Percentiles rank a stretch among this genome's conserved stretches.
Conservation (phyloP, 2,888 invertebrate species). For the Leptura quadrifasciata region DNA sequence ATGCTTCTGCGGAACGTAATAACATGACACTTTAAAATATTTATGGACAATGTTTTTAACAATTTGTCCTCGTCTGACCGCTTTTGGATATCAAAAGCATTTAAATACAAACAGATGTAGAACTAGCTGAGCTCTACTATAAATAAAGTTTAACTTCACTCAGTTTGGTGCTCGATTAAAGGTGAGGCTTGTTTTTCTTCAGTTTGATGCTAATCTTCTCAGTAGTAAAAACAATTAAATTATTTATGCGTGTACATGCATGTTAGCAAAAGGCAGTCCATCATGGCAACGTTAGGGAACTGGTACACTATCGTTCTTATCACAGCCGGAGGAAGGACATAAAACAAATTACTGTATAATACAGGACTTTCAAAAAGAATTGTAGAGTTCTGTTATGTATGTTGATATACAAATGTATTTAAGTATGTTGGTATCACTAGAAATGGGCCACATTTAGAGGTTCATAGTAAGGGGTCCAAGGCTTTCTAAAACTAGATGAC, state of each 20-base stretch:
- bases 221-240: constrained; percentile 11
- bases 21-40: constrained; percentile 21
- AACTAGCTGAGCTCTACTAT: not conserved
- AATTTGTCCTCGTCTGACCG: constrained; percentile 20
- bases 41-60: constrained; percentile 23
- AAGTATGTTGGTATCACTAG: no score
- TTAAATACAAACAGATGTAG: constrained; percentile 15
- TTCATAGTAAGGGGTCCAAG: no score
- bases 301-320: no score
- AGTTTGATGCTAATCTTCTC: not conserved
- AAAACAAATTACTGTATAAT: no score
- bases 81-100: constrained; percentile 18
- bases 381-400: no score
- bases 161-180: not conserved
- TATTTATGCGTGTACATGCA: constrained; percentile 20
- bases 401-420: no score
- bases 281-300: no score
- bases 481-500: no score
- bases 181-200: not conserved
- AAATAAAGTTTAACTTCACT: not conserved
- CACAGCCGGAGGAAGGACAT: no score
- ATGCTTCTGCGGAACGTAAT: constrained; percentile 25
- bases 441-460: no score
- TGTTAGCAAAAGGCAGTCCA: not conserved
- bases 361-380: no score